Evolutionary conservation across 2,113 vertebrate species (phyloP), one percentile per base, ranked within the genome.

Genomic region (Phrynosoma platyrhinos): DNA sequence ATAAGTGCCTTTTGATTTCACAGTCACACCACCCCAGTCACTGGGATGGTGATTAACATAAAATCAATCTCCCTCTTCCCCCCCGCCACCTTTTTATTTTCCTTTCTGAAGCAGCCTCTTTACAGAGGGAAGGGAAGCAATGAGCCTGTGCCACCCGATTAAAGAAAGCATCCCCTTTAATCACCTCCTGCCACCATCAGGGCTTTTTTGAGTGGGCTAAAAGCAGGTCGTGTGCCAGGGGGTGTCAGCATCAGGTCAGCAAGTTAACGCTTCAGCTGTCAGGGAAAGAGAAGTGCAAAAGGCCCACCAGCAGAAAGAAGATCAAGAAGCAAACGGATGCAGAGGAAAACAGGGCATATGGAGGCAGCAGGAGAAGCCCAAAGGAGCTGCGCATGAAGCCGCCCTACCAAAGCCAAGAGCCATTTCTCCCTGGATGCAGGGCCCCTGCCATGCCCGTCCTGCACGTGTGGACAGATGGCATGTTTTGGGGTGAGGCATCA

Each of bases 1-100:
- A 88, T 88, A 83, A 83, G 87, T 88, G 81, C 87, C 80, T 83
- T 83, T 88, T 88, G 87, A 88, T 88, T 88, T 77, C 87, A 55
- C 87, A 68, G 87, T 77, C 87, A 78, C 74, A 83, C 80, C 81
- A 42, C 81, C 87, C 74, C 62, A 68, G 87, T 77, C 72, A 69
- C 80, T 32, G 72, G 87, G 87, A 80, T 83, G 72, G 80, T 68
- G 80, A 88, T 88, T 88, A 88, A 83, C 87, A 88, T 88, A 83
- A 88, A 88, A 88, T 83, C 87, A 83, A 88, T 88, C 80, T 58
- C n/a, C 20, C 71, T 80, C 2, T 16, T 58, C 71, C 55, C 55
- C 23, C 69, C n/a, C 69, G 23, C 53, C 30, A 53, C 4, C 78
- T 6, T 47, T 12, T 27, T 30, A 40, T 47, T 4, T 42, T 18